phyloP scores from a whole-genome alignment of 2,888 invertebrate genomes.

The Athalia rosae region DNA sequence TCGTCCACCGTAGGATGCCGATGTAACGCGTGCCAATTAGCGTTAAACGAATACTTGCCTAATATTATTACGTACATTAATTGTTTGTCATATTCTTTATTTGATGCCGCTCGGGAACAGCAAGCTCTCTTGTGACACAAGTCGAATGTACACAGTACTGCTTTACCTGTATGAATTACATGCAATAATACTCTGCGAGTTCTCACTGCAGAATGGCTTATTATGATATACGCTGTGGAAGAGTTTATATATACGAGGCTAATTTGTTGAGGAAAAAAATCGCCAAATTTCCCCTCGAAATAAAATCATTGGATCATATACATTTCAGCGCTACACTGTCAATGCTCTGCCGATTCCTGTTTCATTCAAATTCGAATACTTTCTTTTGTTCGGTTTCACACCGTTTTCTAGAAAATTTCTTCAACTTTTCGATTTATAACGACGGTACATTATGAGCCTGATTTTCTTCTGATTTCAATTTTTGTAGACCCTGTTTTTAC shows the following conservation, averaged over 20 bases:
- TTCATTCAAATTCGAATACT: not conserved
- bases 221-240: too few species aligned
- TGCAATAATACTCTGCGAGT: too few species aligned
- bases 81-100: constrained; percentile 26
- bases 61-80: not conserved
- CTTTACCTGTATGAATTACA: not conserved
- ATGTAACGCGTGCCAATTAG: constrained; percentile 38
- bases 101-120: too few species aligned
- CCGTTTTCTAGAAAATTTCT: not conserved
- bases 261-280: too few species aligned
- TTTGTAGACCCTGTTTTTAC: not conserved
- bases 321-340: too few species aligned
- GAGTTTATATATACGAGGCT: too few species aligned
- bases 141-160: not conserved
- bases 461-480: constrained; percentile 1
- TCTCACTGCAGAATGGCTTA: too few species aligned
- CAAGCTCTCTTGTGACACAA: not conserved
- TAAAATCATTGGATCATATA: too few species aligned
- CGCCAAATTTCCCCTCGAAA: too few species aligned
- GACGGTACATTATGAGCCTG: not conserved
- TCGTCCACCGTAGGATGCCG: constrained; percentile 16
- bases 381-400: constrained; percentile 1
- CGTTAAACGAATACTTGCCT: constrained; percentile 29
- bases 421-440: constrained; percentile 29
- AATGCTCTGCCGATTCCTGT: too few species aligned